phyloP scores from a whole-genome alignment of 1,140 invertebrate species.

The Musca vetustissima region DNA sequence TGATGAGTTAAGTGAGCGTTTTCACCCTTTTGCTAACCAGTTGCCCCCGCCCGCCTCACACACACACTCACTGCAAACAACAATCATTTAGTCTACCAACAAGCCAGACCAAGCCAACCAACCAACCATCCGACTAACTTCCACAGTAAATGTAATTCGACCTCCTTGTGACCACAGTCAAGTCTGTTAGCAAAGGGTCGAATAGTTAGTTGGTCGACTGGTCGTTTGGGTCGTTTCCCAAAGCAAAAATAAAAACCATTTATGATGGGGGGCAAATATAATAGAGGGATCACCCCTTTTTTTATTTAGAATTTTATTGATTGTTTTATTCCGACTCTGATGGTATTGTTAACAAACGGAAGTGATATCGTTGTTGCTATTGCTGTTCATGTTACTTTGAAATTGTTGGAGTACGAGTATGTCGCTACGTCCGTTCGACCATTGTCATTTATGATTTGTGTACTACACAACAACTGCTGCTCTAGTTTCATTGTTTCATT shows the following conservation, averaged over 20 bases:
- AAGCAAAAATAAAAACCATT: not conserved
- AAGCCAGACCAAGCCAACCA: too few relatives aligned
- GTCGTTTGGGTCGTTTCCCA: conserved; percentile 2
- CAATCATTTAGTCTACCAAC: too few relatives aligned
- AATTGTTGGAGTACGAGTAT: too few relatives aligned
- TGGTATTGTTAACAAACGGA: not conserved
- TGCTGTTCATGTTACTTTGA: too few relatives aligned
- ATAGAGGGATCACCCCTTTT: conserved; percentile 12
- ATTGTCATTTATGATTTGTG: conserved; percentile 10
- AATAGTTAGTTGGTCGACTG: not conserved
- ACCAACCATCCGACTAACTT: too few relatives aligned
- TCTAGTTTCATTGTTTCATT: not conserved
- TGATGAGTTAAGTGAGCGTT: conserved; percentile 21
- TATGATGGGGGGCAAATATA: not conserved
- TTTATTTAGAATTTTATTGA: conserved; percentile 6
- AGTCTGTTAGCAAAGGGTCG: not conserved
- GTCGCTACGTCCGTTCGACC: too few relatives aligned
- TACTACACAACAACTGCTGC: not conserved
- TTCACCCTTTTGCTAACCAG: not conserved
- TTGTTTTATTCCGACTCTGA: not conserved
- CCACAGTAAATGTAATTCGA: conserved; percentile 1
- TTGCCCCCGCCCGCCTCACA: too few relatives aligned
- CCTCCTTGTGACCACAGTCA: conserved; percentile 12
- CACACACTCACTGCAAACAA: too few relatives aligned
- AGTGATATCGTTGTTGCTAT: not conserved